A percentile compares a stretch with the other conserved stretches of the same genome.
These are phyloP conservation scores for Teleogryllus oceanicus DNA, from an alignment of 2,888 invertebrate species.

Conservation along the genomic window DNA sequence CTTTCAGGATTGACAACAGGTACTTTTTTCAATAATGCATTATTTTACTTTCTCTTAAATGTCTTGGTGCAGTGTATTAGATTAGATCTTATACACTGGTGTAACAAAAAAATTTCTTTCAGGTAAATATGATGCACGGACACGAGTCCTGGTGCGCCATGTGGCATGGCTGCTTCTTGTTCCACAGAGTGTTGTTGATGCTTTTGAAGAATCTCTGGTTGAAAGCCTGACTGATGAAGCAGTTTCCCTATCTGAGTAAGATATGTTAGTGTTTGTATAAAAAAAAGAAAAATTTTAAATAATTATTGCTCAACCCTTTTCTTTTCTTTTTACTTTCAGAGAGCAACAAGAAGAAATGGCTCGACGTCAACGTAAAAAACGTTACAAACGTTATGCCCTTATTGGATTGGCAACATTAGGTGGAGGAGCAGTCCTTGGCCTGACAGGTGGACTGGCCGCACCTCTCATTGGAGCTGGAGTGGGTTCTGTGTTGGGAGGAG, in stretches of 20 bases:
- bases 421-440: slow-evolving; percentile 61
- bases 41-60: background rate
- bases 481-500: slow-evolving; percentile 49
- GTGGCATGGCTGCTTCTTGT: slow-evolving; percentile 54
- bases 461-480: slow-evolving; percentile 58
- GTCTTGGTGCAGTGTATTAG: background rate
- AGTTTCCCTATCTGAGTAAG: slow-evolving; percentile 27
- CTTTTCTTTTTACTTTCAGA: slow-evolving; percentile 42
- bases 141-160: slow-evolving; percentile 57
- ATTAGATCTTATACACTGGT: background rate
- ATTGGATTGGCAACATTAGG: slow-evolving; percentile 63
- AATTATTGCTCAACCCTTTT: no score
- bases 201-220: slow-evolving; percentile 56
- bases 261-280: background rate
- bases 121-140: slow-evolving; percentile 63
- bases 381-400: slow-evolving; percentile 58
- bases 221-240: slow-evolving; percentile 47
- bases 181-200: slow-evolving; percentile 54
- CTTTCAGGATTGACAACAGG: background rate
- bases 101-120: slow-evolving; percentile 23
- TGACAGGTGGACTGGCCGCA: slow-evolving; percentile 65
- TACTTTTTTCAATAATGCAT: background rate
- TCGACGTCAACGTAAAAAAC: slow-evolving; percentile 51
- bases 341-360: slow-evolving; percentile 52
- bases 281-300: no score